Percentiles rank a stretch among this genome's conserved stretches.
phyloP scores from a whole-genome alignment of 2,113 vertebrate species.

The Cromileptes altivelis region DNA sequence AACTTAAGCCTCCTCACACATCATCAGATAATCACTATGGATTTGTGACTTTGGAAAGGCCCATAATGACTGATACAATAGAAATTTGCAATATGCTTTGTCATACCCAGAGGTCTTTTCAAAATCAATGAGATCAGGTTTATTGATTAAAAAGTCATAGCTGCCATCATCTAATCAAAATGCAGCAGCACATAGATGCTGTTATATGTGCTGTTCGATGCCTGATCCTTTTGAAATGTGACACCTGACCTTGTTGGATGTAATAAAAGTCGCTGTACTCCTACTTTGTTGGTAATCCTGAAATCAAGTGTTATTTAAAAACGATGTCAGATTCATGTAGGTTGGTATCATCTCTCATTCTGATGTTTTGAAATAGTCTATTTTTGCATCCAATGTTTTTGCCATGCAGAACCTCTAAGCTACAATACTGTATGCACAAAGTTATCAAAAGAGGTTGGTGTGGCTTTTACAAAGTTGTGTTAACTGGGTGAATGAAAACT shows the following conservation, averaged over 20 bases:
- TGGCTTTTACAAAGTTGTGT: background rate
- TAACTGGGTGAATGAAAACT: too few species aligned
- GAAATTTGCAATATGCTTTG: background rate
- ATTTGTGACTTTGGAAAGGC: background rate
- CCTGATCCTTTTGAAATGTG: background rate
- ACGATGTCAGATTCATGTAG: background rate
- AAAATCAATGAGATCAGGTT: constrained; percentile 2
- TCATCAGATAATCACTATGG: background rate
- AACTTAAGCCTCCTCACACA: background rate
- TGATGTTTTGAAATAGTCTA: too few species aligned
- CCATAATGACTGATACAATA: background rate
- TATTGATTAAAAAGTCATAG: constrained; percentile 15
- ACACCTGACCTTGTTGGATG: background rate
- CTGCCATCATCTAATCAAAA: background rate
- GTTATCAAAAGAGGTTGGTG: background rate
- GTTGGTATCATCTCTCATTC: background rate
- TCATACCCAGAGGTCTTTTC: background rate
- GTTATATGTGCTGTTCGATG: background rate
- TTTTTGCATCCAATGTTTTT: too few species aligned
- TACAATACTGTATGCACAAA: background rate
- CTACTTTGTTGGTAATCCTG: background rate
- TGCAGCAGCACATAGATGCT: background rate
- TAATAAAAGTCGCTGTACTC: background rate
- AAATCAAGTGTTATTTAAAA: background rate
- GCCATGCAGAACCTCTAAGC: background rate